A percentile compares a stretch with the other conserved stretches of the same genome.
These are phyloP conservation scores for Yasuhikotakia modesta DNA, from an alignment of 2,797 vertebrate species.

Conservation along the genomic window DNA sequence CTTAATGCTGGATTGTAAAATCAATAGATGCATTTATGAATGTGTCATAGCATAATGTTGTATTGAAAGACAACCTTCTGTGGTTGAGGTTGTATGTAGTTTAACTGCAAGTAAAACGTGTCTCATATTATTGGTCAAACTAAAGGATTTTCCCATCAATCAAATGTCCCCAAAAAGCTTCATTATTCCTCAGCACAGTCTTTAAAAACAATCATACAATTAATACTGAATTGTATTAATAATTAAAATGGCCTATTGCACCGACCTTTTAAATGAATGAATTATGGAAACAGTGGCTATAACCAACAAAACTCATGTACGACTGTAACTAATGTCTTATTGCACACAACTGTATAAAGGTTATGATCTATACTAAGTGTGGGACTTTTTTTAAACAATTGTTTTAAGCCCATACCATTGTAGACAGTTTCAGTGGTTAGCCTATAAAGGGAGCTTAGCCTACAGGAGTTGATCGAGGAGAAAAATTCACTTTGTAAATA, in stretches of 20 bases:
- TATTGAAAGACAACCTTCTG: neutral
- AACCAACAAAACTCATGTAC: neutral
- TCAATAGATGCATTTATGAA: constrained; percentile 28
- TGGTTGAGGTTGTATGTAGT: constrained; percentile 6
- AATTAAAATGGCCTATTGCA: neutral
- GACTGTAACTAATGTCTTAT: no score
- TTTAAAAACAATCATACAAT: neutral
- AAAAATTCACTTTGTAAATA: constrained; percentile 21
- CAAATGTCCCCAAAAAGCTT: neutral
- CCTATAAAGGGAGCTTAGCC: neutral
- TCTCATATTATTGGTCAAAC: neutral
- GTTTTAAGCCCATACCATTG: neutral
- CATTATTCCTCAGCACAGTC: neutral
- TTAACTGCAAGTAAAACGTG: constrained; percentile 13
- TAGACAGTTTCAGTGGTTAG: neutral
- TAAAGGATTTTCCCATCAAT: constrained; percentile 15
- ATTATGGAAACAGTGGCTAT: neutral
- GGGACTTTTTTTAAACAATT: neutral
- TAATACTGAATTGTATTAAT: neutral
- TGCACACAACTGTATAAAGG: constrained; percentile 7
- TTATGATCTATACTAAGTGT: constrained; percentile 18
- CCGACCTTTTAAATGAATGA: neutral
- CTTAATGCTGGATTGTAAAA: constrained; percentile 41
- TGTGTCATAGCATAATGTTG: constrained; percentile 17
- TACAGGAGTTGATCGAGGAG: constrained; percentile 11